These are phyloP conservation scores for Hyles euphorbiae DNA, from an alignment of 1,140 invertebrate species.

Conservation along the genomic window DNA sequence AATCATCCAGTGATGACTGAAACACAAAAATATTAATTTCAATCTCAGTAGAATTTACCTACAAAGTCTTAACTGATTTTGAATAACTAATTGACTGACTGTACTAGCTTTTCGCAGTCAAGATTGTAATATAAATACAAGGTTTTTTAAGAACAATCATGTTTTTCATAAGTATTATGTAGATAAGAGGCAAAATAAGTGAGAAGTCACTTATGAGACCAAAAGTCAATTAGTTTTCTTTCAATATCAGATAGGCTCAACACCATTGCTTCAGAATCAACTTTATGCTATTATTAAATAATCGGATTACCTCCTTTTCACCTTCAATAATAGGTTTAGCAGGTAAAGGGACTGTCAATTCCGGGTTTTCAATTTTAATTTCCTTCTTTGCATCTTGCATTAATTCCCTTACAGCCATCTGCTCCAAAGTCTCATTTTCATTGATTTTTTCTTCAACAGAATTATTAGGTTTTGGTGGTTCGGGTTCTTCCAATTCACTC, in stretches of 20 bases:
- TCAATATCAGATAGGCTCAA: too few relatives aligned
- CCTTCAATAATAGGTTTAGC: conserved; percentile 74
- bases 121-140: too few relatives aligned
- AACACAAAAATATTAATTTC: conserved; percentile 32
- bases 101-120: too few relatives aligned
- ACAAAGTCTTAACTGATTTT: too few relatives aligned
- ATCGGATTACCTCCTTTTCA: conserved; percentile 74
- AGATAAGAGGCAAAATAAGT: too few relatives aligned
- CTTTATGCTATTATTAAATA: not conserved
- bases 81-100: too few relatives aligned
- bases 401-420: conserved; percentile 76
- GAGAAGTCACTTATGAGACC: too few relatives aligned
- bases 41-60: too few relatives aligned
- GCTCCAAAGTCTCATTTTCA: conserved; percentile 68
- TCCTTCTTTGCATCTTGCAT: conserved; percentile 70
- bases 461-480: conserved; percentile 19
- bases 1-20: conserved; percentile 88
- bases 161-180: too few relatives aligned
- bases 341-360: conserved; percentile 74
- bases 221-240: too few relatives aligned
- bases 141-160: too few relatives aligned
- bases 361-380: conserved; percentile 42
- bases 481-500: conserved; percentile 52
- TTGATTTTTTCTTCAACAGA: conserved; percentile 17
- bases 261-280: too few relatives aligned